Conservation (phyloP, 2,888 invertebrate genomes). For the Oligia latruncula region DNA sequence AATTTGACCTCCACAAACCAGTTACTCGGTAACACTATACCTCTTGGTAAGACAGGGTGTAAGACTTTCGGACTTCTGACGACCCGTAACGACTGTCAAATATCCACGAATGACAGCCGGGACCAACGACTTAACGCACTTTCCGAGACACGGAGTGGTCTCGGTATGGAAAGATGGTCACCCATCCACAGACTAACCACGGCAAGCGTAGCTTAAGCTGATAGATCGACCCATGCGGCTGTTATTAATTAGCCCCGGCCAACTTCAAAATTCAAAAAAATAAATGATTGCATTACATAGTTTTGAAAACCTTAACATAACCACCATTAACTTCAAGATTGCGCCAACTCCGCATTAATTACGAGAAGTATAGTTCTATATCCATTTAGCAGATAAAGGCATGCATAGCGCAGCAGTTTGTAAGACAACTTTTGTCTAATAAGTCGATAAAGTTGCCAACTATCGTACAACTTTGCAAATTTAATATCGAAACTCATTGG, state of each 20-base stretch:
- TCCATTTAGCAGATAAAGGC: slow-evolving; percentile 58
- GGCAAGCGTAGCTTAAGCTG: background rate
- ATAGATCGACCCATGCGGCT: background rate
- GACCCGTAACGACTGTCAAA: background rate
- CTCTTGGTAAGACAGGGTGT: background rate
- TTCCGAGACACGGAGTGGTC: no score
- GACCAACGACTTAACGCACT: background rate
- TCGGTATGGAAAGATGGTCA: no score
- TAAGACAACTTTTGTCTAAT: slow-evolving; percentile 71
- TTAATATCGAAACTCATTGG: slow-evolving; percentile 73
- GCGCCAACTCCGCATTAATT: slow-evolving; percentile 37
- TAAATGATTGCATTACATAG: background rate
- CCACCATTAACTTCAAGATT: background rate
- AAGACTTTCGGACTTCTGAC: background rate
- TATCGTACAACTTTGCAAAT: slow-evolving; percentile 71
- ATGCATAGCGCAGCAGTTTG: slow-evolving; percentile 48
- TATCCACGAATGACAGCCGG: background rate
- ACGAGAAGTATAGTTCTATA: slow-evolving; percentile 47
- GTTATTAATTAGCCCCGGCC: no score
- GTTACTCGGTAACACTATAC: background rate
- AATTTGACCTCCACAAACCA: background rate
- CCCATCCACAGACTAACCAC: background rate
- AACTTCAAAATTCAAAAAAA: background rate
- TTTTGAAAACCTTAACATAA: background rate
- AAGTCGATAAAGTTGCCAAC: slow-evolving; percentile 71